Evolutionary conservation across 2,888 invertebrate genomes (phyloP).

Genomic region (Marronus borbonicus): DNA sequence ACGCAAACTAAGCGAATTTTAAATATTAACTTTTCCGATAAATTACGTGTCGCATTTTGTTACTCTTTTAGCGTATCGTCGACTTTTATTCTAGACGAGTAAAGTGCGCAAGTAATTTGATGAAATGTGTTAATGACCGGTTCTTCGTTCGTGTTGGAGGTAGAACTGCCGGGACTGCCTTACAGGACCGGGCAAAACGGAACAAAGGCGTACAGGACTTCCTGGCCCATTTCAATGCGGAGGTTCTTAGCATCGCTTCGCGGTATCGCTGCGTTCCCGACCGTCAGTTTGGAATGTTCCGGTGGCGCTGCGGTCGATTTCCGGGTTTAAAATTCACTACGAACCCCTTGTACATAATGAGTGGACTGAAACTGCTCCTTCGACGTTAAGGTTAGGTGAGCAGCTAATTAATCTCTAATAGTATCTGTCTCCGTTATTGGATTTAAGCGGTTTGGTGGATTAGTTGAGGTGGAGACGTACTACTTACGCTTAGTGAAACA

Average conservation of each 20-base stretch:
- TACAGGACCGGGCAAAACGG: background rate
- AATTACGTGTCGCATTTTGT: background rate
- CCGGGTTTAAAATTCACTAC: conserved; percentile 45
- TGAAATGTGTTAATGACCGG: conserved; percentile 49
- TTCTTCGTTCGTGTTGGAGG: conserved; percentile 25
- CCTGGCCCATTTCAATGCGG: conserved; percentile 40
- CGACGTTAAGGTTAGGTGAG: conserved; percentile 41
- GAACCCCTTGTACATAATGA: conserved; percentile 38
- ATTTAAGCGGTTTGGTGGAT: conserved; percentile 27
- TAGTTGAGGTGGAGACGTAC: conserved; percentile 26
- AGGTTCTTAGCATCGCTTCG: conserved; percentile 18
- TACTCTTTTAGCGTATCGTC: background rate
- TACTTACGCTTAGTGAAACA: background rate
- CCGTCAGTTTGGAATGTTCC: conserved; percentile 43
- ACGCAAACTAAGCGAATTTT: background rate
- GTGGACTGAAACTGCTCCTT: conserved; percentile 40
- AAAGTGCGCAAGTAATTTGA: conserved; percentile 45
- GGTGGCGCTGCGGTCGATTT: conserved; percentile 45
- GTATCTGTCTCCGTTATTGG: conserved; percentile 40
- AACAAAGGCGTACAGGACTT: conserved; percentile 41
- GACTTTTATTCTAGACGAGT: conserved; percentile 17
- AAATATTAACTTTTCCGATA: conserved; percentile 12
- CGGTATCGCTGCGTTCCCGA: conserved; percentile 31
- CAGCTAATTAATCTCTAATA: conserved; percentile 46
- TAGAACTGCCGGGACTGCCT: conserved; percentile 24